phyloP scores from a whole-genome alignment of 1,140 invertebrate species.

The Diorhabda elongata region DNA sequence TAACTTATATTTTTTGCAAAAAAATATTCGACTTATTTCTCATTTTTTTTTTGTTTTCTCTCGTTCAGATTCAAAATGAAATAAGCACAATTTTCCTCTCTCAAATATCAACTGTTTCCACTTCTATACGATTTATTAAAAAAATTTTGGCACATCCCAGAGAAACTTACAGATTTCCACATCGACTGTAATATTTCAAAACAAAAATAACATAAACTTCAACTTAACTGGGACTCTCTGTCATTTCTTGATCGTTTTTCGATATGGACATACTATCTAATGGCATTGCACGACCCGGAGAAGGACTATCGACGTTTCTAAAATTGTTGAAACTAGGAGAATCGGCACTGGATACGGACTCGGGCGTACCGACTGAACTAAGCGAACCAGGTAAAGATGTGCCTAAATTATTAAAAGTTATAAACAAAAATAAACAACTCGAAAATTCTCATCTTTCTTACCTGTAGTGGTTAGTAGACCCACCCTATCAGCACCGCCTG shows the following conservation, averaged over 20 bases:
- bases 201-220: background rate
- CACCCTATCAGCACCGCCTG: conserved; percentile 38
- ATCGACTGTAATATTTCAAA: background rate
- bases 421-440: conserved; percentile 1
- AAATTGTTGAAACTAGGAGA: conserved; percentile 55
- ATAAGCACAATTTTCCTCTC: too few relatives aligned
- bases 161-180: background rate
- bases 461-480: conserved; percentile 45
- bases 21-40: too few relatives aligned
- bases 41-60: too few relatives aligned
- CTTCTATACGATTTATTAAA: too few relatives aligned
- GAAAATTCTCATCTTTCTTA: conserved; percentile 5
- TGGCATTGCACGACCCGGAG: conserved; percentile 44
- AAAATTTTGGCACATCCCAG: background rate
- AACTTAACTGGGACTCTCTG: conserved; percentile 44
- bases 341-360: conserved; percentile 58
- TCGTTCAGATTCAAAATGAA: too few relatives aligned
- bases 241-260: conserved; percentile 46
- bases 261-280: conserved; percentile 48
- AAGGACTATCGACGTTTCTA: conserved; percentile 53
- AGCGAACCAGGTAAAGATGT: conserved; percentile 54
- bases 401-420: conserved; percentile 13
- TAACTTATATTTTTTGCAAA: too few relatives aligned
- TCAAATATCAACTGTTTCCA: too few relatives aligned
- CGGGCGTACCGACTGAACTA: conserved; percentile 57